Evolutionary conservation across 2,888 invertebrate genomes (phyloP).

Genomic region (Protonemura montana): DNA sequence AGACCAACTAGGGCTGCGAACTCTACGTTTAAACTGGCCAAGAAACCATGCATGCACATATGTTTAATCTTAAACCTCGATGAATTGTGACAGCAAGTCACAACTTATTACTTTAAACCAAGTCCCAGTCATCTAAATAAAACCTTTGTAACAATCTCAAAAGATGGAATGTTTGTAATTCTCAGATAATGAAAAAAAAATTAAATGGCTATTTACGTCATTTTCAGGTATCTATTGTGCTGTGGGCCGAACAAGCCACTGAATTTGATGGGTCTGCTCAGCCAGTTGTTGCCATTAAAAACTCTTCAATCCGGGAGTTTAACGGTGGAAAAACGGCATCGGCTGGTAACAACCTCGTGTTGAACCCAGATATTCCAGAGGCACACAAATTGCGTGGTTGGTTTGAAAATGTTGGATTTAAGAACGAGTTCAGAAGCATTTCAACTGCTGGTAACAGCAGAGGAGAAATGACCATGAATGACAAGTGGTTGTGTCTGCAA

Average conservation of each 20-base stretch:
- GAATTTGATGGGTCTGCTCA: slow-evolving; percentile 78
- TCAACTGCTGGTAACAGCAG: slow-evolving; percentile 60
- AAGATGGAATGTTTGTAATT: too few species aligned
- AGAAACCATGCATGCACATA: too few species aligned
- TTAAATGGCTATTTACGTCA: background rate
- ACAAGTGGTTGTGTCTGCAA: slow-evolving; percentile 74
- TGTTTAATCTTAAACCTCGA: too few species aligned
- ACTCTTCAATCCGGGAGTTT: slow-evolving; percentile 85
- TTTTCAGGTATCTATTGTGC: slow-evolving; percentile 74
- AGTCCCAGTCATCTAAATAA: too few species aligned
- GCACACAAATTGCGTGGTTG: slow-evolving; percentile 87
- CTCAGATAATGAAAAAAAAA: background rate
- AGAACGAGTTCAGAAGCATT: slow-evolving; percentile 69
- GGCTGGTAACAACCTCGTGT: slow-evolving; percentile 69
- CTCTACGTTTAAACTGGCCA: too few species aligned
- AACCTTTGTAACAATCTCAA: too few species aligned
- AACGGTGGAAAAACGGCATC: slow-evolving; percentile 80
- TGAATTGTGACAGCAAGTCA: too few species aligned
- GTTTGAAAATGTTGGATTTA: slow-evolving; percentile 82
- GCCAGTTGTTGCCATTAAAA: slow-evolving; percentile 88
- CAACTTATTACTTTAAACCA: too few species aligned
- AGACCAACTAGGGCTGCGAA: too few species aligned
- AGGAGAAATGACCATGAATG: slow-evolving; percentile 31
- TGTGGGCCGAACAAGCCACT: slow-evolving; percentile 93
- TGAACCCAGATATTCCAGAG: slow-evolving; percentile 90